Evolutionary conservation across 2,113 vertebrate genomes (phyloP).

Genomic region (Porphyrio hochstetteri): DNA sequence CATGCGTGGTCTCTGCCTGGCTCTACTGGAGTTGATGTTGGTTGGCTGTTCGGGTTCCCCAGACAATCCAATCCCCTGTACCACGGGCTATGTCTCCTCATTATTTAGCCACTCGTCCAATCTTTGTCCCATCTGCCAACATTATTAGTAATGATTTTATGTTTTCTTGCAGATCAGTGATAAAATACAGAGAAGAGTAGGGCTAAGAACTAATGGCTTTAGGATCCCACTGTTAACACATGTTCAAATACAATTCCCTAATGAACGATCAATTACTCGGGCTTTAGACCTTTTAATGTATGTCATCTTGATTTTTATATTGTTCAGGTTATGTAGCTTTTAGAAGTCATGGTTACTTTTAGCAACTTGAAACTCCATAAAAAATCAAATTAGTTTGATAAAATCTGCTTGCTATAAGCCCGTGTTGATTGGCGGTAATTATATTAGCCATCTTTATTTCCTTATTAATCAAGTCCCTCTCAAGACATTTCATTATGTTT

Average conservation of each 20-base stretch:
- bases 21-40: background rate
- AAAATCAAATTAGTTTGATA: slow-evolving; percentile 54
- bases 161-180: background rate
- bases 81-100: background rate
- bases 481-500: slow-evolving; percentile 46
- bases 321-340: background rate
- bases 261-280: background rate
- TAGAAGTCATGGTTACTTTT: slow-evolving; percentile 35
- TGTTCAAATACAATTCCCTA: background rate
- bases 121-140: background rate
- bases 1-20: accelerated
- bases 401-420: slow-evolving; percentile 4
- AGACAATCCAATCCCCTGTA: background rate
- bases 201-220: background rate
- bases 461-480: slow-evolving; percentile 52
- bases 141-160: background rate
- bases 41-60: background rate
- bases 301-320: slow-evolving; percentile 29
- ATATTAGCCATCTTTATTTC: slow-evolving; percentile 47
- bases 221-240: background rate
- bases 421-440: slow-evolving; percentile 31
- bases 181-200: background rate
- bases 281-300: slow-evolving; percentile 2
- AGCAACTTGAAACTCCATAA: slow-evolving; percentile 29
- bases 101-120: background rate